phyloP scores from a whole-genome alignment of 2,797 vertebrate species.

The Mormyrus hasselquistii region DNA sequence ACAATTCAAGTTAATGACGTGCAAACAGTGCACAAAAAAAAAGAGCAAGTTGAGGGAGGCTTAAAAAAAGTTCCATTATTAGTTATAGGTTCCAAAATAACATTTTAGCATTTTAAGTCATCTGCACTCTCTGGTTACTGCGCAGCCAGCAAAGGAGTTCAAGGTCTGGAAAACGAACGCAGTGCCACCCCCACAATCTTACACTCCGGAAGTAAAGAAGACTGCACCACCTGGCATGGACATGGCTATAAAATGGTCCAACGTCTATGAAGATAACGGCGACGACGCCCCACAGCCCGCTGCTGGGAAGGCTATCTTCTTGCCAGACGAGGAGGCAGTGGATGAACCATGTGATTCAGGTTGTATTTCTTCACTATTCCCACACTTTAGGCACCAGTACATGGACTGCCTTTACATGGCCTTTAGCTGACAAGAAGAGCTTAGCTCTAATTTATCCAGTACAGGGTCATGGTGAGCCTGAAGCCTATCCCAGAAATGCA shows the following conservation, averaged over 20 bases:
- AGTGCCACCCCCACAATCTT: constrained; percentile 80
- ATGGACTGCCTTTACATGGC: neutral
- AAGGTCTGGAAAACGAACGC: constrained; percentile 81
- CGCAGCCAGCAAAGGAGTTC: constrained; percentile 79
- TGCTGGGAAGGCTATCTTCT: constrained; percentile 57
- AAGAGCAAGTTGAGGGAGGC: too few relatives aligned
- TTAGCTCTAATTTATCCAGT: neutral
- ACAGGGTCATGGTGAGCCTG: neutral
- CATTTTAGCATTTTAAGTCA: neutral
- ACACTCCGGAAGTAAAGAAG: constrained; percentile 71
- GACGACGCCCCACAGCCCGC: constrained; percentile 76
- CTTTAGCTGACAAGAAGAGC: neutral
- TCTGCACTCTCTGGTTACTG: neutral
- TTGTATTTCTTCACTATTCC: constrained; percentile 32
- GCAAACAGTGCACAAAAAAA: too few relatives aligned
- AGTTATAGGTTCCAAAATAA: neutral
- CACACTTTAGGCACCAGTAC: neutral
- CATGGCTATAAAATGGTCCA: constrained; percentile 97
- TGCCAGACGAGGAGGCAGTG: constrained; percentile 68
- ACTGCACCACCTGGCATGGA: constrained; percentile 79
- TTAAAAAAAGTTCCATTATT: too few relatives aligned
- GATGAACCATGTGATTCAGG: constrained; percentile 61
- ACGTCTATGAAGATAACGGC: constrained; percentile 91
- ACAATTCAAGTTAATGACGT: neutral
- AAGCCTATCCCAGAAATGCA: neutral